phyloP scores from a whole-genome alignment of 2,797 vertebrate genomes.

The Alauda arvensis region DNA sequence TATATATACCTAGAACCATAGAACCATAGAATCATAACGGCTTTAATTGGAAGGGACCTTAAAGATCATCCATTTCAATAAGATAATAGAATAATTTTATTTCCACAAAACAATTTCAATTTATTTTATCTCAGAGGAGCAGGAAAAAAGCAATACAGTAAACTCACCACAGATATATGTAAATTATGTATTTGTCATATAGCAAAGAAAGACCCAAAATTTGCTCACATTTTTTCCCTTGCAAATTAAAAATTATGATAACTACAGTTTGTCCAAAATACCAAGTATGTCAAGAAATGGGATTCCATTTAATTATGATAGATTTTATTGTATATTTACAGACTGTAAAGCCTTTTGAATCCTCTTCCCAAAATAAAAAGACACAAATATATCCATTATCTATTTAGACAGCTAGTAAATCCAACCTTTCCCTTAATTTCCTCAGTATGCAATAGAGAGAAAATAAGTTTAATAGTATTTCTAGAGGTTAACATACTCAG shows the following conservation, averaged over 20 bases:
- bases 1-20: background rate
- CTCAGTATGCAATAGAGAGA: background rate
- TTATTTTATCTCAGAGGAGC: background rate
- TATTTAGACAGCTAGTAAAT: background rate
- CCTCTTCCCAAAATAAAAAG: background rate
- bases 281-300: background rate
- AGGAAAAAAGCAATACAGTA: background rate
- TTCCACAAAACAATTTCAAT: background rate
- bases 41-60: background rate
- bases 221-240: background rate
- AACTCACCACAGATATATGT: background rate
- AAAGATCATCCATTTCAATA: background rate
- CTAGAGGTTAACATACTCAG: slow-evolving; percentile 16
- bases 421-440: background rate
- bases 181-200: background rate
- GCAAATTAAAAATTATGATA: background rate
- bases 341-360: background rate
- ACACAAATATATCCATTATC: background rate
- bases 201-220: background rate
- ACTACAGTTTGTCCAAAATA: background rate
- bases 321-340: background rate
- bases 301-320: background rate
- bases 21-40: background rate
- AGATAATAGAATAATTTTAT: background rate
- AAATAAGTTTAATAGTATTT: background rate